These are phyloP conservation scores for Andrena flavipes DNA, from an alignment of 2,888 invertebrate species.

Conservation along the genomic window DNA sequence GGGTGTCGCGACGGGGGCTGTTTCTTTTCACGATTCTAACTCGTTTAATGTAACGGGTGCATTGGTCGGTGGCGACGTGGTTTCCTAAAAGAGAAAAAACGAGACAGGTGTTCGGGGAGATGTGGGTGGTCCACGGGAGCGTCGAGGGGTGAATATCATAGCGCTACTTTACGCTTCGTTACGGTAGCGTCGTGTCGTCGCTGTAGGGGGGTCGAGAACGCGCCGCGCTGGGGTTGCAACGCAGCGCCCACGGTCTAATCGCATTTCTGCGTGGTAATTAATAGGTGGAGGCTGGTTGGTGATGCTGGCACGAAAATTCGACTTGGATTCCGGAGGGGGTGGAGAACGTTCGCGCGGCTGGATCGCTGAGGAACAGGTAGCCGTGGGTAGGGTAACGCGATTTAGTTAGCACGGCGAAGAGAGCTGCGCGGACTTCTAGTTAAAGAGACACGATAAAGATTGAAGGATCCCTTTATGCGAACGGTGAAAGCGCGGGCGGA, in stretches of 20 bases:
- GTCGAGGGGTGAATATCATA: slow-evolving; percentile 79
- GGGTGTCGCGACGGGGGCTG: slow-evolving; percentile 52
- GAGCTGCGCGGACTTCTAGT: not conserved
- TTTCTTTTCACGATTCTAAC: slow-evolving; percentile 68
- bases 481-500: not conserved
- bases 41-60: slow-evolving; percentile 61
- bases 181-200: slow-evolving; percentile 63
- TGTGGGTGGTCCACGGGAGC: slow-evolving; percentile 70
- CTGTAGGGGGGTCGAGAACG: slow-evolving; percentile 30
- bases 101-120: slow-evolving; percentile 81
- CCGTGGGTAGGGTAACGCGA: not conserved
- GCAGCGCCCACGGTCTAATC: slow-evolving; percentile 59
- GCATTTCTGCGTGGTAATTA: slow-evolving; percentile 65
- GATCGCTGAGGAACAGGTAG: not conserved
- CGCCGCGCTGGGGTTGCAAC: slow-evolving; percentile 17
- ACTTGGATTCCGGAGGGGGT: not conserved
- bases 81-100: slow-evolving; percentile 24
- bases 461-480: too few species aligned
- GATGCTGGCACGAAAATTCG: slow-evolving; percentile 32
- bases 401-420: slow-evolving; percentile 4
- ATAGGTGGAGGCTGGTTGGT: slow-evolving; percentile 56
- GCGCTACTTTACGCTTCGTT: slow-evolving; percentile 80
- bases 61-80: not conserved
- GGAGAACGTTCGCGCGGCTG: not conserved
- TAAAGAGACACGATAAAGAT: too few species aligned